These are phyloP conservation scores for Netelia inedita DNA, from an alignment of 2,888 invertebrate species.

Conservation along the genomic window DNA sequence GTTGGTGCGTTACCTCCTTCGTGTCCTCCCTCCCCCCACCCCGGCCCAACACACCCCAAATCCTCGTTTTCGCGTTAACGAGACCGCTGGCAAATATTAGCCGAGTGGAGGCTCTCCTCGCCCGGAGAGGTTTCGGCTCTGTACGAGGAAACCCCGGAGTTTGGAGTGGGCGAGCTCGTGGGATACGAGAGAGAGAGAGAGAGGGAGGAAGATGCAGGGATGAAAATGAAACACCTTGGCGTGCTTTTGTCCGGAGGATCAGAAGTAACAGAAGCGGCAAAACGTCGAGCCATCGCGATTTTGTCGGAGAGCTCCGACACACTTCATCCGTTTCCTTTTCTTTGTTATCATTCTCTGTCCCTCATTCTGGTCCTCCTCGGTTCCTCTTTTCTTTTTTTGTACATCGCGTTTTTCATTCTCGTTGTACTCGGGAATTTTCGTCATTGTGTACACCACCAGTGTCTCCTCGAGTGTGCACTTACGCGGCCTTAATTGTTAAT, in stretches of 20 bases:
- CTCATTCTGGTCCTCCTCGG: no score
- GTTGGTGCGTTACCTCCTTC: neutral
- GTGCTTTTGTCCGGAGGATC: conserved; percentile 46
- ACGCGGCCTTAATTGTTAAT: no score
- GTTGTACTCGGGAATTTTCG: neutral
- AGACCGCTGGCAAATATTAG: conserved; percentile 67
- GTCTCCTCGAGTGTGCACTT: no score
- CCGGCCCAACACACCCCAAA: no score
- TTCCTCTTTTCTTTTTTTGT: conserved; percentile 14
- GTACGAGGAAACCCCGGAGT: neutral
- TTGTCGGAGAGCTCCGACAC: conserved; percentile 11
- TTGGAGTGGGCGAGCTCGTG: no score
- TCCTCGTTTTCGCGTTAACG: conserved; percentile 56
- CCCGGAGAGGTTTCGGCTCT: conserved; percentile 11
- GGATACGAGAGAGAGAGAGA: neutral
- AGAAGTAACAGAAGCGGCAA: conserved; percentile 30
- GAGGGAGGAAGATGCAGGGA: conserved; percentile 5
- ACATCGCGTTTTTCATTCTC: neutral
- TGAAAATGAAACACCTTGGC: conserved; percentile 59
- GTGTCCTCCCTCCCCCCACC: no score
- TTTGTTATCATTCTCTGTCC: conserved; percentile 15
- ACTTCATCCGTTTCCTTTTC: neutral
- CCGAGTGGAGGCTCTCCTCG: conserved; percentile 48
- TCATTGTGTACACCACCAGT: no score
- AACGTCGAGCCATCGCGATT: conserved; percentile 34